Conservation (phyloP, 1,140 invertebrate genomes). For the Ridgeia piscesae region DNA sequence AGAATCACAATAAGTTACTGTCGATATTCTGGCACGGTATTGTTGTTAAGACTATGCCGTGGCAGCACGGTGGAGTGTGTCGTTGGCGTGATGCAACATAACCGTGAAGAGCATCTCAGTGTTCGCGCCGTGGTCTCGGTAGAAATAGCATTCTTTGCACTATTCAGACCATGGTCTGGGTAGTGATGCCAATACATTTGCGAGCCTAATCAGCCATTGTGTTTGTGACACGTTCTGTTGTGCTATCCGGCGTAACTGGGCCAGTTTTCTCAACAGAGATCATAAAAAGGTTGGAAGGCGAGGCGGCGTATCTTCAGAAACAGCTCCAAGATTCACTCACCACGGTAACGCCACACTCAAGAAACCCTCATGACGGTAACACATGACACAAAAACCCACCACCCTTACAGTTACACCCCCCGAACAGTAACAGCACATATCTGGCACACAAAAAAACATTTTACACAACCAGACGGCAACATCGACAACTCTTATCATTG, state of each 20-base stretch:
- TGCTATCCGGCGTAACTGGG: background rate
- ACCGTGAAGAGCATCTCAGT: too few relatives aligned
- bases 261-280: background rate
- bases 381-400: background rate
- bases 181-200: background rate
- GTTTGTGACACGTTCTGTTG: background rate
- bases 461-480: background rate
- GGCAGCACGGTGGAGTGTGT: too few relatives aligned
- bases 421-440: background rate
- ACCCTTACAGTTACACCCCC: background rate
- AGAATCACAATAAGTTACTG: too few relatives aligned
- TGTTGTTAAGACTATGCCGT: too few relatives aligned
- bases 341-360: conserved; percentile 17
- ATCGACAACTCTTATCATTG: background rate
- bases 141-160: background rate
- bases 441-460: background rate
- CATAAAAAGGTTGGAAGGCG: background rate
- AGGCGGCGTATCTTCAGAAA: background rate
- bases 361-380: background rate
- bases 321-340: conserved; percentile 1
- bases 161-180: background rate
- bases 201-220: background rate
- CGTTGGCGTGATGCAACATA: too few relatives aligned
- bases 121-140: background rate
- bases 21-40: too few relatives aligned